These are phyloP conservation scores for Pseudorhiza aurosa DNA, from an alignment of 30 jellyfish, hydroid and myxozoan genomes.

Conservation along the genomic window DNA sequence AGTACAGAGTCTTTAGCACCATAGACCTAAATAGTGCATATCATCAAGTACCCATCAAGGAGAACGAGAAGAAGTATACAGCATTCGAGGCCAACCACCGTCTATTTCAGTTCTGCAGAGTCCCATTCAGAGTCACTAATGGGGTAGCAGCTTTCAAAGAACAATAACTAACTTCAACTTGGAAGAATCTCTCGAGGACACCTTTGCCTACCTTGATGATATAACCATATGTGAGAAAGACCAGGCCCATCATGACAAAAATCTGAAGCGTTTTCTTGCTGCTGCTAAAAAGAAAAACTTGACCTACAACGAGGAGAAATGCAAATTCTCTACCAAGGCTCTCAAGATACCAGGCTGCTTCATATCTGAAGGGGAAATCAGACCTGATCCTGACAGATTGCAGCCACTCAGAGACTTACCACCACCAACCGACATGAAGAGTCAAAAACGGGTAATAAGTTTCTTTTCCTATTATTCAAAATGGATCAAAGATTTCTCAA, in stretches of 20 bases:
- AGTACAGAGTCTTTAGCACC: conserved; percentile 61
- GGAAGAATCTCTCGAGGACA: conserved; percentile 27
- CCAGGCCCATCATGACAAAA: conserved; percentile 47
- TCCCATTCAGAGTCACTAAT: conserved; percentile 63
- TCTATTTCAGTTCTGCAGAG: not conserved
- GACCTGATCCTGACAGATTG: conserved; percentile 82
- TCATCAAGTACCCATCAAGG: conserved; percentile 39
- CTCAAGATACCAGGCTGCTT: conserved; percentile 63
- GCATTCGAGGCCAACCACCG: conserved; percentile 62
- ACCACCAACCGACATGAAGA: conserved; percentile 40
- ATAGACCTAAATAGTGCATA: conserved; percentile 49
- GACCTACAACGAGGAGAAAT: conserved; percentile 64
- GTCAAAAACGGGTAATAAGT: conserved; percentile 59
- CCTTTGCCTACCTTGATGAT: conserved; percentile 47
- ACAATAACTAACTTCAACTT: not conserved
- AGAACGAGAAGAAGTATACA: conserved; percentile 31
- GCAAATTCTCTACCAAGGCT: conserved; percentile 44
- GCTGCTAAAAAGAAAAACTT: conserved; percentile 54
- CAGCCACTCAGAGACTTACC: conserved; percentile 73
- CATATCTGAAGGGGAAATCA: conserved; percentile 46
- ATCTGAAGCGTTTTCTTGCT: conserved; percentile 32
- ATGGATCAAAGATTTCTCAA: conserved; percentile 71
- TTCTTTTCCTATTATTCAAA: conserved; percentile 70
- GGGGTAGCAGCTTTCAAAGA: conserved; percentile 53
- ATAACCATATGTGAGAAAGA: conserved; percentile 53